A percentile compares a stretch with the other conserved stretches of the same genome.
Conservation (phyloP, 1,140 invertebrate species). For the Drosophila willistoni region DNA sequence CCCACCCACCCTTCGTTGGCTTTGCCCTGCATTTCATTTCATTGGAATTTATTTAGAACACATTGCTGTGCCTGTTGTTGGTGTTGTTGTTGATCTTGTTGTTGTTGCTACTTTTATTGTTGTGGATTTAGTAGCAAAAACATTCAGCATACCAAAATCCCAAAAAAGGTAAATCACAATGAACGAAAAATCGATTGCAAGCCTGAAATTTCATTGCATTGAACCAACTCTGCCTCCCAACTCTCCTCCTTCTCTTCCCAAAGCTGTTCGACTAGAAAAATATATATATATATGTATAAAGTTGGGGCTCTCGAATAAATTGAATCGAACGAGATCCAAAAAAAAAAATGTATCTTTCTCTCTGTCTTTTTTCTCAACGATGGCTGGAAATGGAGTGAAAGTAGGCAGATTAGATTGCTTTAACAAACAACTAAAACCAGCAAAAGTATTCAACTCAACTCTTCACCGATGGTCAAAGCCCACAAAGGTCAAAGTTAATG, state of each 20-base stretch:
- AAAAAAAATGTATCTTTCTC: slow-evolving; percentile 31
- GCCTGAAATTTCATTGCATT: slow-evolving; percentile 73
- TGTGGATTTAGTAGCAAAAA: slow-evolving; percentile 45
- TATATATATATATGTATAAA: slow-evolving; percentile 21
- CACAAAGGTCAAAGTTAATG: slow-evolving; percentile 50
- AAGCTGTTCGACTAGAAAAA: slow-evolving; percentile 44
- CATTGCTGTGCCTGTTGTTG: slow-evolving; percentile 57
- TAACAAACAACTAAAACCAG: slow-evolving; percentile 1
- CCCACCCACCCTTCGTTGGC: not conserved
- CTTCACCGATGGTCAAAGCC: not conserved
- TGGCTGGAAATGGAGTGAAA: slow-evolving; percentile 79
- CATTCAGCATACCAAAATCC: slow-evolving; percentile 71
- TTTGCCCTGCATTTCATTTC: slow-evolving; percentile 67
- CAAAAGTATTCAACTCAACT: slow-evolving; percentile 16
- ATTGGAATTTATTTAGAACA: slow-evolving; percentile 81
- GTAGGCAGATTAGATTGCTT: slow-evolving; percentile 74
- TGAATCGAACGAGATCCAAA: slow-evolving; percentile 74
- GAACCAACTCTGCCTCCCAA: slow-evolving; percentile 20
- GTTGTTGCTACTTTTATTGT: slow-evolving; percentile 36
- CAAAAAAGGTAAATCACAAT: slow-evolving; percentile 77
- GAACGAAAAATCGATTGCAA: slow-evolving; percentile 49
- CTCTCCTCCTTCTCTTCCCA: not conserved
- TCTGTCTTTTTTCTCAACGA: slow-evolving; percentile 41
- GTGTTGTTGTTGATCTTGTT: slow-evolving; percentile 23
- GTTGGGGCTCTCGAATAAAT: slow-evolving; percentile 71